Base-by-base conservation (phyloP, 1,140 invertebrate species). In the Pectinophora gossypiella region DNA sequence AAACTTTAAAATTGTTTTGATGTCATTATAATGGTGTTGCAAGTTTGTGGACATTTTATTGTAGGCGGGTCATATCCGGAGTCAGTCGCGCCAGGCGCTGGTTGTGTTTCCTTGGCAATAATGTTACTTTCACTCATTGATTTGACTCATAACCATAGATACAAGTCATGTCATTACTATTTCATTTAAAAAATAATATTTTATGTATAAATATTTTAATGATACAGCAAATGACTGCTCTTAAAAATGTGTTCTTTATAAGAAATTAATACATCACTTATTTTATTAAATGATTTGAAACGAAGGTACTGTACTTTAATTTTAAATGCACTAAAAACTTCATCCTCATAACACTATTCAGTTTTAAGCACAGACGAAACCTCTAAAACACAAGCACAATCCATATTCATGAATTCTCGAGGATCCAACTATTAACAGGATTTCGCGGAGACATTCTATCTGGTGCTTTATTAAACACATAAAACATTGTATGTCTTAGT, bases 241-340 rank as follows among this genome's bases (percentile, higher is more conserved):
- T 77, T 82, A 61, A 75, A 38, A 71, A 84, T 84, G 80, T 85
- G 80, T 85, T 83, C 78, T 83, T 70, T 72, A 74, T 77, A 75
- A 74, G 68, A 82, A 81, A 83, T 74, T 76, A 84, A 82, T 79
- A 78, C 82, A 79, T 82, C 68, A 84, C 68, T 86, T 84, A 86
- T 86, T 86, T 86, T 86, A 86, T 79, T 86, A 86, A 86, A 86
- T 74, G 71, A 82, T 81, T 84, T 78, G 61, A 72, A 75, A 68
- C 59, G 58, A 51, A 48, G n/a, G 4, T 27, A 19, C 2, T 48
- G 40, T 51, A 6, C 3, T 40, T 15, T 16, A 15, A 40, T 40
- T 40, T 16, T 16, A 15, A 2, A 5, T 5, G 23, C 23, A 12
- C 5, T 6, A 27, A 12, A 6, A 27, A 27, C 23, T 6, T 12